Evolutionary conservation across 2,888 invertebrate species (phyloP).

Genomic region (Psylliodes chrysocephalus): DNA sequence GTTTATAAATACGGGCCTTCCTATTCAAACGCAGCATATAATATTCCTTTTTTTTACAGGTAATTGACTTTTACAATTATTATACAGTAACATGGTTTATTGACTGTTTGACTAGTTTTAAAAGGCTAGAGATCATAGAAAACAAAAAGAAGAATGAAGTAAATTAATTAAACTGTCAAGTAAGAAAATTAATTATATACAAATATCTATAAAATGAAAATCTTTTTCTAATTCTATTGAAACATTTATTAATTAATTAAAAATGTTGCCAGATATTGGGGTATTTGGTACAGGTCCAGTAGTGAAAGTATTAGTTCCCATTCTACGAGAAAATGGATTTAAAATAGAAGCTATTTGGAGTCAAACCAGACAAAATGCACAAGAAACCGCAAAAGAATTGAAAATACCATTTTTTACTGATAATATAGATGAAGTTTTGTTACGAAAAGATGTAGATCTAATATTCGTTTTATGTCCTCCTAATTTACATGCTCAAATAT

Average conservation of each 20-base stretch:
- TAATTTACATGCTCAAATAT: constrained; percentile 93
- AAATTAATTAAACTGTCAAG: too few species aligned
- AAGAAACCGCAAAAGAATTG: constrained; percentile 80
- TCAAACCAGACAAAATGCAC: constrained; percentile 81
- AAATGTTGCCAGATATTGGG: constrained; percentile 93
- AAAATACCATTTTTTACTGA: constrained; percentile 89
- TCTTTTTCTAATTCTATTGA: neutral
- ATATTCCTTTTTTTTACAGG: too few species aligned
- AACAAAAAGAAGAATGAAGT: too few species aligned
- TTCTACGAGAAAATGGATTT: constrained; percentile 91
- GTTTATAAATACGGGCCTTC: too few species aligned
- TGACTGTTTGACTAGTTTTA: too few species aligned
- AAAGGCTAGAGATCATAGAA: too few species aligned
- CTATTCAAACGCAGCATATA: too few species aligned
- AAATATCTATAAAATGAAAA: neutral
- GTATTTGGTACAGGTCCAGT: constrained; percentile 92
- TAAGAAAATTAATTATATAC: neutral
- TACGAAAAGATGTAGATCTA: constrained; percentile 92
- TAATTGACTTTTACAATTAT: too few species aligned
- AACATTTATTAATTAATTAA: constrained; percentile 4
- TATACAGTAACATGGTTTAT: too few species aligned
- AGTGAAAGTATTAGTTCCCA: constrained; percentile 87
- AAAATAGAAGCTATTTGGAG: constrained; percentile 96
- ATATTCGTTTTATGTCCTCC: constrained; percentile 95
- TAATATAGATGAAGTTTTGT: constrained; percentile 91